Evolutionary conservation across 1,140 invertebrate species (phyloP).

Genomic region (Pachypsylla venusta): DNA sequence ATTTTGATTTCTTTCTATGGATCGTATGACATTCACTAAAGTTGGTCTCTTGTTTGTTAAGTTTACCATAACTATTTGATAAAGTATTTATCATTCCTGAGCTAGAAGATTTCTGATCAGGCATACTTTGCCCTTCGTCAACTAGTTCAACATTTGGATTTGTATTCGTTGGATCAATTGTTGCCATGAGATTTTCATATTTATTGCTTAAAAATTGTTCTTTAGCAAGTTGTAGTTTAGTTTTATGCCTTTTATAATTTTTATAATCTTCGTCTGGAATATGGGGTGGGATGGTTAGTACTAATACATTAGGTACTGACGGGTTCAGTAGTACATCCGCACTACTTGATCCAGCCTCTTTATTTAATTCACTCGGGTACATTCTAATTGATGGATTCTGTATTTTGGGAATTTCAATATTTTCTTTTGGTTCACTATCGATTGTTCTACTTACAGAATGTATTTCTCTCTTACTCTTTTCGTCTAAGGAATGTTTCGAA

Average conservation of each 20-base stretch:
- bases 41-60: not conserved
- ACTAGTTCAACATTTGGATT: not conserved
- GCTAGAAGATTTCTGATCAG: not conserved
- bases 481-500: conserved; percentile 8
- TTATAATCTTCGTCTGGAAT: not conserved
- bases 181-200: too few species aligned
- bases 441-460: too few species aligned
- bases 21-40: not conserved
- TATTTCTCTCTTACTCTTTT: too few species aligned
- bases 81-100: conserved; percentile 3
- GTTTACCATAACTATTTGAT: conserved; percentile 2
- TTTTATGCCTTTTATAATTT: not conserved
- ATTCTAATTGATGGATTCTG: too few species aligned
- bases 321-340: too few species aligned
- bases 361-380: too few species aligned
- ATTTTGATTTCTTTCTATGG: not conserved
- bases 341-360: too few species aligned
- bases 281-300: not conserved
- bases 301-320: too few species aligned
- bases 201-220: not conserved
- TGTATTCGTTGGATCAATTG: not conserved
- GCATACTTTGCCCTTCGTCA: not conserved
- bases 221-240: conserved; percentile 2
- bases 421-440: too few species aligned
- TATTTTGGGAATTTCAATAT: too few species aligned